Evolutionary conservation across 2,797 vertebrate genomes (phyloP).

Genomic region (Loriculus beryllinus): DNA sequence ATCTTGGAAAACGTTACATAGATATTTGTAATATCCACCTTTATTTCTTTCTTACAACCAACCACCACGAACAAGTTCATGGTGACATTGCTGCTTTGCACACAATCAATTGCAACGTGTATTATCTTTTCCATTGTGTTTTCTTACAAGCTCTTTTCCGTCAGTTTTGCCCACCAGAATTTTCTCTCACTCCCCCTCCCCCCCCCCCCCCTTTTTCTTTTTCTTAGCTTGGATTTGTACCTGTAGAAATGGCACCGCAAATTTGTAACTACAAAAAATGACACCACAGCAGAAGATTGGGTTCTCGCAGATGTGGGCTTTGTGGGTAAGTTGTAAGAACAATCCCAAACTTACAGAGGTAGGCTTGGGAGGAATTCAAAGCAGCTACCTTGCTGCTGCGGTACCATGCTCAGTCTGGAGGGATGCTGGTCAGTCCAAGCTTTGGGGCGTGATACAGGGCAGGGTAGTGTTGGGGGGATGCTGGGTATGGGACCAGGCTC

Average conservation of each 20-base stretch:
- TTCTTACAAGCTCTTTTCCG: not conserved
- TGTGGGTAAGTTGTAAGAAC: not conserved
- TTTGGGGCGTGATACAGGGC: fast-evolving
- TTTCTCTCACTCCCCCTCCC: not conserved
- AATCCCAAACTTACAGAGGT: not conserved
- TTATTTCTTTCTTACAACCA: not conserved
- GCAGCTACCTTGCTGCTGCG: not conserved
- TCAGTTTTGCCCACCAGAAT: not conserved
- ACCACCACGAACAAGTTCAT: not conserved
- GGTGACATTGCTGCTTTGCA: not conserved
- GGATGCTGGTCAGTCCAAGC: not conserved
- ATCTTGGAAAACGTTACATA: not conserved
- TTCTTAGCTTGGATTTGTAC: not conserved
- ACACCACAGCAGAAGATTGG: not conserved
- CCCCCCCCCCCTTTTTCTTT: fast-evolving
- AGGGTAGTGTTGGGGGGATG: fast-evolving
- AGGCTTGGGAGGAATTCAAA: not conserved
- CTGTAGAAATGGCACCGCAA: not conserved
- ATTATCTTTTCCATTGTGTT: not conserved
- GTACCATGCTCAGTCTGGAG: not conserved
- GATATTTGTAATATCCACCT: not conserved
- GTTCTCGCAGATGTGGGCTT: not conserved
- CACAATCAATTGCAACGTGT: not conserved
- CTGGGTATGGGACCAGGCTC: not conserved
- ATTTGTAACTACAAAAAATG: not conserved